phyloP scores from a whole-genome alignment of 2,797 vertebrate genomes.

The Podargus strigoides region DNA sequence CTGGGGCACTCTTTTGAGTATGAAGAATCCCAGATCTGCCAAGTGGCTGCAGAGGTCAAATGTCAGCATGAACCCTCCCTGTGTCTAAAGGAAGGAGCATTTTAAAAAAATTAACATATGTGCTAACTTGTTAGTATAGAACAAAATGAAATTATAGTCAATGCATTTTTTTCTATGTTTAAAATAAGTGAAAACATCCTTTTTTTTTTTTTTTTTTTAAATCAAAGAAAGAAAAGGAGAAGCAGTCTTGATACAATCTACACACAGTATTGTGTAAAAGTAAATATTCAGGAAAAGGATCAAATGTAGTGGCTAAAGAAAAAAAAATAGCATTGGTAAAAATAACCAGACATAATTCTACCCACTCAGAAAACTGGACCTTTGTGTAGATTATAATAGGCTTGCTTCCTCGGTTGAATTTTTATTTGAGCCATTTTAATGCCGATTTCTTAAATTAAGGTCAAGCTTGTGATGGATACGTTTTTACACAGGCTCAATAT shows the following conservation, averaged over 20 bases:
- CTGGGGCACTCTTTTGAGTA: slow-evolving; percentile 19
- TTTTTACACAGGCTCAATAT: not conserved
- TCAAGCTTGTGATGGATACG: not conserved
- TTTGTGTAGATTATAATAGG: not conserved
- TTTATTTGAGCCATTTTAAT: slow-evolving; percentile 8
- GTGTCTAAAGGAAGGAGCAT: not conserved
- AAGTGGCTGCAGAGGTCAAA: slow-evolving; percentile 33
- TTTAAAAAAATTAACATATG: not conserved
- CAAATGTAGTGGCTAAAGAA: not conserved
- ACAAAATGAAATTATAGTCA: not conserved
- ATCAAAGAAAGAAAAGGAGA: not conserved
- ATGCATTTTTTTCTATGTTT: not conserved
- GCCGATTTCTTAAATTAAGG: slow-evolving; percentile 10
- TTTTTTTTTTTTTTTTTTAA: not conserved
- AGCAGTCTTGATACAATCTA: not conserved
- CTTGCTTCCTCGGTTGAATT: not conserved
- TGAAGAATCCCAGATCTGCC: not conserved
- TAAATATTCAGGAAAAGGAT: not conserved
- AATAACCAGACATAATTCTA: not conserved
- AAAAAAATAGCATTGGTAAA: not conserved
- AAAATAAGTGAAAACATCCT: not conserved
- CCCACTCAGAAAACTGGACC: not conserved
- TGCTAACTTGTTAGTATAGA: not conserved
- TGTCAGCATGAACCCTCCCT: not conserved
- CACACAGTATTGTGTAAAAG: not conserved